Evolutionary conservation across 2,888 invertebrate species (phyloP).

Genomic region (Yponomeuta cagnagella): DNA sequence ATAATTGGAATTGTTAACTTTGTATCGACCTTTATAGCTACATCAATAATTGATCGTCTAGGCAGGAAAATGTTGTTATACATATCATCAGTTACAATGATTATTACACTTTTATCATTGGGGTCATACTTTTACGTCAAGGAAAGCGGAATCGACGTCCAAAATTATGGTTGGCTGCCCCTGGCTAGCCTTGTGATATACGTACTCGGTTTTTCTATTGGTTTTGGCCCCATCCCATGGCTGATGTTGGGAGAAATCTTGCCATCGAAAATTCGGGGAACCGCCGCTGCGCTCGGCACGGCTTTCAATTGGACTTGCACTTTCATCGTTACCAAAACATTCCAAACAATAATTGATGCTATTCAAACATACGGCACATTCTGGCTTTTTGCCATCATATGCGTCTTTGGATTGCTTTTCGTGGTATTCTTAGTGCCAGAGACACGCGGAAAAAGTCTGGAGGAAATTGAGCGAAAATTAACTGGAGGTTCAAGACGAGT

Average conservation of each 20-base stretch:
- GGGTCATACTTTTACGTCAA: constrained; percentile 88
- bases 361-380: constrained; percentile 85
- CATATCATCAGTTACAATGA: constrained; percentile 87
- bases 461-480: constrained; percentile 92
- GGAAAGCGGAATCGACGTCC: constrained; percentile 66
- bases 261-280: constrained; percentile 90
- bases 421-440: constrained; percentile 92
- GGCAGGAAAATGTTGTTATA: constrained; percentile 93
- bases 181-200: constrained; percentile 87
- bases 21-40: constrained; percentile 90
- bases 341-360: constrained; percentile 78
- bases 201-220: constrained; percentile 90
- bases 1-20: constrained; percentile 94
- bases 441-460: constrained; percentile 93
- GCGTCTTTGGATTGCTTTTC: constrained; percentile 84
- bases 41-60: constrained; percentile 88
- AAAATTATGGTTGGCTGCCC: constrained; percentile 84
- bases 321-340: constrained; percentile 91
- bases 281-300: constrained; percentile 91
- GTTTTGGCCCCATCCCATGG: constrained; percentile 90
- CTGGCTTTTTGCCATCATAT: constrained; percentile 86
- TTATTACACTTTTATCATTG: constrained; percentile 80
- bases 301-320: constrained; percentile 94
- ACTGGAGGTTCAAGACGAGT: constrained; percentile 75
- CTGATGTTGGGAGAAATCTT: constrained; percentile 96